phyloP scores from a whole-genome alignment of 2,888 invertebrate species.

The Lucinisca nassula region DNA sequence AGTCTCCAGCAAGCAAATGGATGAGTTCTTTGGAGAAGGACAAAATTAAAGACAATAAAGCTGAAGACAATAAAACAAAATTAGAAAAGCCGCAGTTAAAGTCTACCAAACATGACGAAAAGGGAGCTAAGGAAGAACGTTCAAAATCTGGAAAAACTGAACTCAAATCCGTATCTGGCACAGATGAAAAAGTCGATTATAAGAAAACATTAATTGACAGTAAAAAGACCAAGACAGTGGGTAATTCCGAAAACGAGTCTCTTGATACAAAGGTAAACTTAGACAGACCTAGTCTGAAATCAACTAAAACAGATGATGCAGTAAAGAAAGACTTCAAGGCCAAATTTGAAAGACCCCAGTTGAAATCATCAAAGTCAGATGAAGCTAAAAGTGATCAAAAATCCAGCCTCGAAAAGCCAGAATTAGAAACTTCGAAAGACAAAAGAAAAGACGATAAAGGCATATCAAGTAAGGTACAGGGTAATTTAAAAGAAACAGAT shows the following conservation, averaged over 20 bases:
- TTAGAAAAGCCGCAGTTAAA: constrained; percentile 9
- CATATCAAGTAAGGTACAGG: neutral
- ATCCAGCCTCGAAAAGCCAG: neutral
- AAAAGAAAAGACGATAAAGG: constrained; percentile 14
- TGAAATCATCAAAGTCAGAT: constrained; percentile 43
- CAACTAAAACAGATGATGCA: neutral
- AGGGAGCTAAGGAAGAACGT: neutral
- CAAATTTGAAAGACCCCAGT: constrained; percentile 44
- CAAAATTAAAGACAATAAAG: constrained; percentile 17
- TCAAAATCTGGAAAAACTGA: neutral
- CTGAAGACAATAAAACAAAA: constrained; percentile 24
- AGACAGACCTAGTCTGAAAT: constrained; percentile 12
- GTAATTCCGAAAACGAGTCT: neutral
- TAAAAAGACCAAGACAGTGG: constrained; percentile 1
- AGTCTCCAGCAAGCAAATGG: neutral
- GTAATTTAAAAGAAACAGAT: neutral
- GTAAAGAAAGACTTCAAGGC: constrained; percentile 35
- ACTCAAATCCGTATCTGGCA: neutral
- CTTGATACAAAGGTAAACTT: constrained; percentile 27
- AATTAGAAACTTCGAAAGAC: constrained; percentile 13
- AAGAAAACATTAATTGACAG: neutral
- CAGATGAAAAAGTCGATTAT: neutral
- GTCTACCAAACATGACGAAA: constrained; percentile 22
- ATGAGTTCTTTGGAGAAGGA: neutral
- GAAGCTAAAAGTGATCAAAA: neutral